A percentile compares a stretch with the other conserved stretches of the same genome.
Conservation (phyloP, 1,140 invertebrate genomes). For the Bombus waltoni region DNA sequence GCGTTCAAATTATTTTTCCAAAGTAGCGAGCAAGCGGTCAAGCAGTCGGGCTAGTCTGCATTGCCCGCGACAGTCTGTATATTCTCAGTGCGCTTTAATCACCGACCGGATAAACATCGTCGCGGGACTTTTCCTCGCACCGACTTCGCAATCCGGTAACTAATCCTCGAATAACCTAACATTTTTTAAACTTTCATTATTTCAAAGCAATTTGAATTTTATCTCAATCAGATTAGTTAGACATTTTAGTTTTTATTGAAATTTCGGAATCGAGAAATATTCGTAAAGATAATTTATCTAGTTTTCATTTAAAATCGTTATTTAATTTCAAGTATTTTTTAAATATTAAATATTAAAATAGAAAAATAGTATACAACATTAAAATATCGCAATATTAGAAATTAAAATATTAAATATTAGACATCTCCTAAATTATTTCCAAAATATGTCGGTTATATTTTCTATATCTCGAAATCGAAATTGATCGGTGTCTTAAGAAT, state of each 20-base stretch:
- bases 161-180: neutral
- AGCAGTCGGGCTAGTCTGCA: conserved; percentile 3
- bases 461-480: neutral
- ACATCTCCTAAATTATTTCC: no score
- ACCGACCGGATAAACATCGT: conserved; percentile 17
- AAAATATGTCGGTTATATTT: neutral
- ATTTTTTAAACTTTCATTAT: no score
- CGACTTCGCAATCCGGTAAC: neutral
- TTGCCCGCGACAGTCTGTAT: conserved; percentile 15
- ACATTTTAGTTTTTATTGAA: neutral
- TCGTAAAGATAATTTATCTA: neutral
- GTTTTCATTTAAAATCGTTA: neutral
- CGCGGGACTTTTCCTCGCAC: neutral
- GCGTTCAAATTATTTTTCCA: conserved; percentile 19
- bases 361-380: no score
- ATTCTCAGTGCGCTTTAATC: conserved; percentile 34
- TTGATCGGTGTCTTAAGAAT: neutral
- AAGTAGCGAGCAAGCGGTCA: conserved; percentile 2
- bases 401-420: no score
- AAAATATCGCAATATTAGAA: no score
- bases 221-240: neutral
- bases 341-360: neutral
- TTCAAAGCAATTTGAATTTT: neutral
- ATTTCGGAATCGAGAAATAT: neutral
- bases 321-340: neutral